A percentile compares a stretch with the other conserved stretches of the same genome.
phyloP scores from a whole-genome alignment of 1,140 invertebrate species.

The Trachelipus rathkii region DNA sequence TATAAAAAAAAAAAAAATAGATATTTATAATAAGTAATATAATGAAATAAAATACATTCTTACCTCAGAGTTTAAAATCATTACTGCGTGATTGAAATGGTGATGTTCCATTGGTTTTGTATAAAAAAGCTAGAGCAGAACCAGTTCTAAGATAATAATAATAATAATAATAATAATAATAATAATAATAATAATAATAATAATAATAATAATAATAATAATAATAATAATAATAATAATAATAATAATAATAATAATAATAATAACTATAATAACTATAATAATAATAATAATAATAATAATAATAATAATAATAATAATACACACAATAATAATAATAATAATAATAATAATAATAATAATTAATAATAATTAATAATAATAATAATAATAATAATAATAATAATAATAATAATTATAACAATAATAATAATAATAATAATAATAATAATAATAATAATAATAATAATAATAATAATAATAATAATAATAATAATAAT shows the following conservation, averaged over 20 bases:
- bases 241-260: neutral
- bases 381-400: too few species aligned
- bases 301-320: neutral
- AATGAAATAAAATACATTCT: constrained; percentile 53
- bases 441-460: too few species aligned
- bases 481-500: too few species aligned
- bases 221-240: constrained; percentile 11
- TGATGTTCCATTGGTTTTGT: constrained; percentile 96
- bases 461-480: too few species aligned
- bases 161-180: constrained; percentile 2
- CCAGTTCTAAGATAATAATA: constrained; percentile 63
- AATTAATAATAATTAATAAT: too few species aligned
- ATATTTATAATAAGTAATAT: too few species aligned
- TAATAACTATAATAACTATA: neutral
- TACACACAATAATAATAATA: too few species aligned
- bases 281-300: constrained; percentile 15
- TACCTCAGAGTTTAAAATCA: constrained; percentile 84
- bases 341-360: too few species aligned
- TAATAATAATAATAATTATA: too few species aligned
- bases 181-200: neutral
- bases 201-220: constrained; percentile 8
- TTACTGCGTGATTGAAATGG: constrained; percentile 92
- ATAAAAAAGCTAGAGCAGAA: constrained; percentile 83
- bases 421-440: too few species aligned
- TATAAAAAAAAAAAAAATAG: too few species aligned